Conservation (phyloP, 2,797 vertebrate genomes). For the Chromis chromis region DNA sequence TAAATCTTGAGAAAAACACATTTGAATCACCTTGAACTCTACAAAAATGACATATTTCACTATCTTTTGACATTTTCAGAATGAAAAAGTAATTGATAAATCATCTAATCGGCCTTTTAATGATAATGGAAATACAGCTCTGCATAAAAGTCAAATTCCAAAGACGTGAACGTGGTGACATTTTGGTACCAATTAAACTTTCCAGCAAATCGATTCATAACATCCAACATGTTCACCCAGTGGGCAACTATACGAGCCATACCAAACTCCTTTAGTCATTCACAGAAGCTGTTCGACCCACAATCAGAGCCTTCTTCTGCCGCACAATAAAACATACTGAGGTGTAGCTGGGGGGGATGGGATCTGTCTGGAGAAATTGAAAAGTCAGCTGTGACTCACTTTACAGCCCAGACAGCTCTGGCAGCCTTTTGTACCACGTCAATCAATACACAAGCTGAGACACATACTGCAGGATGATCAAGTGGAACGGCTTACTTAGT, state of each 20-base stretch:
- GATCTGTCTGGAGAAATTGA: constrained; percentile 23
- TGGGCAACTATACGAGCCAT: neutral
- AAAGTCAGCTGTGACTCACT: constrained; percentile 65
- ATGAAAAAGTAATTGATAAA: neutral
- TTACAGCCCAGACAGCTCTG: constrained; percentile 57
- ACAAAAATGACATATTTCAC: neutral
- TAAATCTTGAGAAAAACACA: too few relatives aligned
- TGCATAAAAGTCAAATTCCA: constrained; percentile 10
- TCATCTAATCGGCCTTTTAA: neutral
- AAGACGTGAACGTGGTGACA: neutral
- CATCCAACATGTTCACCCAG: neutral
- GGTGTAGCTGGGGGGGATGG: constrained; percentile 2
- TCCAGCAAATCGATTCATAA: constrained; percentile 12
- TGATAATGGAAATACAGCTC: constrained; percentile 6
- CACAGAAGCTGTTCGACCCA: constrained; percentile 5
- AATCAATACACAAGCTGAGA: constrained; percentile 47
- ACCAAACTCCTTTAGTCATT: constrained; percentile 11
- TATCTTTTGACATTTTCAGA: constrained; percentile 8
- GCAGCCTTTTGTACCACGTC: constrained; percentile 35
- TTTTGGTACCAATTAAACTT: constrained; percentile 31
- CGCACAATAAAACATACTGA: constrained; percentile 7
- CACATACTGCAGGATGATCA: constrained; percentile 42
- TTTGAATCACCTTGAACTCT: neutral
- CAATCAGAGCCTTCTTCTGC: constrained; percentile 14
- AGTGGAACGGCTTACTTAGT: constrained; percentile 24